Conservation (phyloP, 2,113 vertebrate genomes). For the Silurus glanis region DNA sequence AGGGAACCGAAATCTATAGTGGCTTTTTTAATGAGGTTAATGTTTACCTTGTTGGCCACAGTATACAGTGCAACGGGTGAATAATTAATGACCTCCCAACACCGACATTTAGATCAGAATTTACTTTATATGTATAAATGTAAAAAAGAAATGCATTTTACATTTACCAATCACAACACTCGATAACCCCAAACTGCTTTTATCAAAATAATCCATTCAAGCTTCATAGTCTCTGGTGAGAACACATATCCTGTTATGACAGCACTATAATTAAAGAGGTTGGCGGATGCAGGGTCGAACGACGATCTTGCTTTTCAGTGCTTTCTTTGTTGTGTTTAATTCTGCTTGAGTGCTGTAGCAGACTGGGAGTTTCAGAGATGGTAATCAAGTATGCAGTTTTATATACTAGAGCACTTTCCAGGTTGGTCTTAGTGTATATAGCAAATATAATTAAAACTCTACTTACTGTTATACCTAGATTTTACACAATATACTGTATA, state of each 20-base stretch:
- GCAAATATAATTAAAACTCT: no score
- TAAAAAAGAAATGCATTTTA: background rate
- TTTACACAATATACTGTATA: no score
- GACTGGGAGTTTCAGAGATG: background rate
- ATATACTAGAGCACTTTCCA: background rate
- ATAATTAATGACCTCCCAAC: constrained; percentile 2
- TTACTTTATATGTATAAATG: background rate
- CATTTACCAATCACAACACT: background rate
- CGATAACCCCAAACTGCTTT: background rate
- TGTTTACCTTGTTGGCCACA: background rate
- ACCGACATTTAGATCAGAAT: background rate
- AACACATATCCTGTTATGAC: background rate
- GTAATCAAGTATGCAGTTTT: background rate
- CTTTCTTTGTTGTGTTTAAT: background rate
- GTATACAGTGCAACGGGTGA: background rate
- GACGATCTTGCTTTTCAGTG: background rate
- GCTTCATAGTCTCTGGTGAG: background rate
- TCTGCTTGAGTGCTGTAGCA: background rate
- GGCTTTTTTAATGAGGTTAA: background rate
- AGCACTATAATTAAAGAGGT: background rate
- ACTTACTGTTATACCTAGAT: no score
- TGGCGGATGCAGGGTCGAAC: background rate
- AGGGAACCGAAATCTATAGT: background rate
- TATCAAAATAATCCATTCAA: background rate
- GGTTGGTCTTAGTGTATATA: background rate